phyloP scores from a whole-genome alignment of 2,888 invertebrate genomes.

The Nephrotoma flavescens region DNA sequence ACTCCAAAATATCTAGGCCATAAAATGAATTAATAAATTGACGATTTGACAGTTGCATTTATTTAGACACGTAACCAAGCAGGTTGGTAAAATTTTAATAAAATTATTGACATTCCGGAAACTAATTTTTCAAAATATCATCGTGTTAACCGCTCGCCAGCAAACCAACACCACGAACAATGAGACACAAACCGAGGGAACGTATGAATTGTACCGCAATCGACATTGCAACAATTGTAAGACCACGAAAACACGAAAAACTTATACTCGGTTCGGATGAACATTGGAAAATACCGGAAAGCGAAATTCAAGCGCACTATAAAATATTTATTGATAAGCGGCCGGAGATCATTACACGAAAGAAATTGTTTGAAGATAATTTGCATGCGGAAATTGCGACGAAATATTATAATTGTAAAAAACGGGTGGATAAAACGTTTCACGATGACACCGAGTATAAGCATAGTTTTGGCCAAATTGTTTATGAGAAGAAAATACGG shows the following conservation, averaged over 20 bases:
- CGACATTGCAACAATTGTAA: not conserved
- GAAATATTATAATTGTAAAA: not conserved
- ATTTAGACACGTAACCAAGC: not conserved
- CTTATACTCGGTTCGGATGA: not conserved
- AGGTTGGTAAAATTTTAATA: not conserved
- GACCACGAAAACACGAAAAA: not conserved
- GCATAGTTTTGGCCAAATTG: not conserved
- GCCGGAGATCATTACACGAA: not conserved
- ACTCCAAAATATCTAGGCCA: no score
- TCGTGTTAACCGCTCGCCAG: not conserved
- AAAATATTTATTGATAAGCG: not conserved
- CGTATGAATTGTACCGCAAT: not conserved
- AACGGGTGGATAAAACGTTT: not conserved
- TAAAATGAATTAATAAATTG: no score
- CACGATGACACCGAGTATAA: not conserved
- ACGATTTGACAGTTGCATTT: no score
- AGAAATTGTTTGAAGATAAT: not conserved
- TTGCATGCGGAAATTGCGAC: not conserved
- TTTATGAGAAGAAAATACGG: not conserved
- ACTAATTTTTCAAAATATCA: not conserved
- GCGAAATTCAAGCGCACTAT: not conserved
- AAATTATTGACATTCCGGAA: not conserved
- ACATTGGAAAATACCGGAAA: not conserved
- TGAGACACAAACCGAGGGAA: not conserved
- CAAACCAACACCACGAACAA: not conserved